Conservation (phyloP, 53 echinoderm and acorn worm species). For the Holothuria scabra region DNA sequence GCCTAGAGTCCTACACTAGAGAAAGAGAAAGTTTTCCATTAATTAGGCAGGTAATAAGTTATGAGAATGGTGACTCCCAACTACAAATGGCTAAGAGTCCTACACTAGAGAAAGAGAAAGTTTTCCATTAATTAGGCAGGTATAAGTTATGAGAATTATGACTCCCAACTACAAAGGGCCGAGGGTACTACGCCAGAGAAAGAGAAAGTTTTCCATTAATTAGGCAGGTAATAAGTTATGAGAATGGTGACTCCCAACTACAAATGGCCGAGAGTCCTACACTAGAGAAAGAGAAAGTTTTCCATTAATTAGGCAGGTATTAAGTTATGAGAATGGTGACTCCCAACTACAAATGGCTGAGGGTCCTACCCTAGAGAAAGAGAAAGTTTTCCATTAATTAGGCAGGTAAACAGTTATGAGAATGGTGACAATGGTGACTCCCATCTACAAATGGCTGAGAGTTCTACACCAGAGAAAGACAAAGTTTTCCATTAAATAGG, state of each 20-base stretch:
- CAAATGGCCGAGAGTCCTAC: conserved; percentile 34
- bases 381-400: conserved; percentile 4
- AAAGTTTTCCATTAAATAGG: conserved; percentile 1
- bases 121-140: neutral
- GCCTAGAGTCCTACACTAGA: conserved; percentile 28
- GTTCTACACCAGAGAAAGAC: conserved; percentile 26
- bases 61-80: conserved; percentile 31
- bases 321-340: conserved; percentile 36
- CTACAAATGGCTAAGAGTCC: conserved; percentile 36
- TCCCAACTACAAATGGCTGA: conserved; percentile 32
- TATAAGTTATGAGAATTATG: conserved; percentile 37
- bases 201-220: conserved; percentile 6
- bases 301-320: neutral
- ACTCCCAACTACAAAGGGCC: conserved; percentile 22
- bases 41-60: conserved; percentile 39
- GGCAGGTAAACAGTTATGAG: conserved; percentile 39
- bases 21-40: neutral
- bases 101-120: conserved; percentile 3
- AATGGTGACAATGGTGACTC: conserved; percentile 24
- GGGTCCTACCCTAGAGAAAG: conserved; percentile 14
- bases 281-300: conserved; percentile 7
- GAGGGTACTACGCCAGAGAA: conserved; percentile 29
- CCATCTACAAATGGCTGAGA: conserved; percentile 35
- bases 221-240: neutral
- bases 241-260: conserved; percentile 17